Evolutionary conservation across 1,140 invertebrate genomes (phyloP).

Genomic region (Branchinecta lindahli): DNA sequence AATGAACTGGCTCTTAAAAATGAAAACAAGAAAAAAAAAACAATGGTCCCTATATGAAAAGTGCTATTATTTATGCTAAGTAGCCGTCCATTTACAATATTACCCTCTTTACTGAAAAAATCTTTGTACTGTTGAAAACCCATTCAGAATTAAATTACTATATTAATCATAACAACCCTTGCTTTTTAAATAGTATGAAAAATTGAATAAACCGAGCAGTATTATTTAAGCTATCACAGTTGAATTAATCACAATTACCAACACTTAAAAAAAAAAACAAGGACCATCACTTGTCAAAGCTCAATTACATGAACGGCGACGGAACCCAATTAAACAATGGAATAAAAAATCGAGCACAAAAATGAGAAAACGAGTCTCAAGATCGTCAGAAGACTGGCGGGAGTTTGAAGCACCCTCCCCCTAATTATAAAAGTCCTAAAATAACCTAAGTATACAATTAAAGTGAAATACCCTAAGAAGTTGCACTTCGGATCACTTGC

Average conservation of each 20-base stretch:
- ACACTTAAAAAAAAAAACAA: neutral
- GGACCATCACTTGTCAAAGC: neutral
- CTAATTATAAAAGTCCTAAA: conserved; percentile 6
- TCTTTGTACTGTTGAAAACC: too few relatives aligned
- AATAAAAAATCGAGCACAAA: neutral
- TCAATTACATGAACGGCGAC: neutral
- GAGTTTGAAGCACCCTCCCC: conserved; percentile 4
- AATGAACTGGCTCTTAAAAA: too few relatives aligned
- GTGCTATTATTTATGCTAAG: too few relatives aligned
- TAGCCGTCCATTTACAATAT: too few relatives aligned
- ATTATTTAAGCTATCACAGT: conserved; percentile 6
- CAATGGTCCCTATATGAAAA: too few relatives aligned
- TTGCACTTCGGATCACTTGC: neutral
- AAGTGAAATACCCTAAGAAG: neutral
- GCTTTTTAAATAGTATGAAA: too few relatives aligned
- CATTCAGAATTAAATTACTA: too few relatives aligned
- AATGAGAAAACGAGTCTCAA: neutral
- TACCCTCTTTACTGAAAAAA: too few relatives aligned
- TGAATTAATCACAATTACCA: conserved; percentile 1
- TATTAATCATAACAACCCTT: too few relatives aligned
- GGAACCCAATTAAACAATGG: neutral
- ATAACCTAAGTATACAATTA: neutral
- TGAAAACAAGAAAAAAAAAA: too few relatives aligned
- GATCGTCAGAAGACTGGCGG: neutral
- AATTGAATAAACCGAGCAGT: too few relatives aligned